A percentile compares a stretch with the other conserved stretches of the same genome.
Evolutionary conservation across 1,140 invertebrate genomes (phyloP).

Genomic region (Zelostemma sp.): DNA sequence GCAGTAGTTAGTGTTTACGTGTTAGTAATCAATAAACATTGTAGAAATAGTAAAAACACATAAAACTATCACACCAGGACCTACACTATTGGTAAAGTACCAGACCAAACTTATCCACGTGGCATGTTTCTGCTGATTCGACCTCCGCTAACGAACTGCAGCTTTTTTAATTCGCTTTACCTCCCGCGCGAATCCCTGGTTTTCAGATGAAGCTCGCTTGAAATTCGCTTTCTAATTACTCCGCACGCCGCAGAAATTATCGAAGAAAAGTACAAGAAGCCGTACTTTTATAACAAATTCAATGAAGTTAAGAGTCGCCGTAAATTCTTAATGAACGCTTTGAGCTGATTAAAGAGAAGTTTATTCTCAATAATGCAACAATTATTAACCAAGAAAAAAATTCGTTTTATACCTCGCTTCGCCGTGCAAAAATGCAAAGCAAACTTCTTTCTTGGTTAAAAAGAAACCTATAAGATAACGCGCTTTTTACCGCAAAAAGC

Average conservation of each 20-base stretch:
- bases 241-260: background rate
- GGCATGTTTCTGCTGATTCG: conserved; percentile 23
- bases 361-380: conserved; percentile 1
- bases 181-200: conserved; percentile 8
- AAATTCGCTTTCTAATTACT: conserved; percentile 19
- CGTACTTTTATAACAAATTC: conserved; percentile 6
- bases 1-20: background rate
- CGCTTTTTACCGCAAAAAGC: background rate
- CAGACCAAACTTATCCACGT: conserved; percentile 39
- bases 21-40: conserved; percentile 8
- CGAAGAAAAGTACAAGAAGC: conserved; percentile 3
- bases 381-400: no score
- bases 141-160: conserved; percentile 27
- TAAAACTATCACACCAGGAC: conserved; percentile 39
- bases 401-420: no score
- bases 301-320: background rate
- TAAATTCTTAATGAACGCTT: background rate
- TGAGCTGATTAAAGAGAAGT: background rate
- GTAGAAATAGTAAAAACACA: conserved; percentile 37
- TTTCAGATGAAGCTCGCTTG: conserved; percentile 8
- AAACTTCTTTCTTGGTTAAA: no score
- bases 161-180: conserved; percentile 14
- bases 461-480: background rate
- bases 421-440: no score
- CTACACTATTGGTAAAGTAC: conserved; percentile 58